These are phyloP conservation scores for Drosophila orena DNA, from an alignment of 1,140 invertebrate genomes.

Conservation along the genomic window DNA sequence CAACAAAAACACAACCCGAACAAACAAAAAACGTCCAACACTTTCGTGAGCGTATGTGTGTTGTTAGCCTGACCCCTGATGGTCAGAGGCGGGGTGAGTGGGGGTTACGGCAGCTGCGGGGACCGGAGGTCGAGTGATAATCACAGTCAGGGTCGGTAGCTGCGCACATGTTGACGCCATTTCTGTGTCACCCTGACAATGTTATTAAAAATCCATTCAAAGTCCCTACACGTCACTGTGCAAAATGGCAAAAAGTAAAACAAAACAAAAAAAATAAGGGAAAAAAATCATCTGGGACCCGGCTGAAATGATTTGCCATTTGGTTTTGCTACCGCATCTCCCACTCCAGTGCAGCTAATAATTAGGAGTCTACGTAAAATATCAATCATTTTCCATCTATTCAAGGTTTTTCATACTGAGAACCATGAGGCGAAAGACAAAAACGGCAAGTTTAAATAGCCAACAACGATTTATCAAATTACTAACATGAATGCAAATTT, in stretches of 20 bases:
- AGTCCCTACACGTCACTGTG: conserved; percentile 43
- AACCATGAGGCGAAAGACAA: not conserved
- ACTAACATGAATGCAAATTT: not conserved
- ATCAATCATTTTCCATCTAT: conserved; percentile 31
- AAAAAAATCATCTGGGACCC: not conserved
- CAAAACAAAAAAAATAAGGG: not conserved
- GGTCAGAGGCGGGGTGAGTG: not conserved
- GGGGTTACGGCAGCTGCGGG: not conserved
- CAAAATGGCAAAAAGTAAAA: not conserved
- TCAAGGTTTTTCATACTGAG: conserved; percentile 1
- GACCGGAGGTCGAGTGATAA: conserved; percentile 33
- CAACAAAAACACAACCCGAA: conserved; percentile 46
- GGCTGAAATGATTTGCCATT: conserved; percentile 34
- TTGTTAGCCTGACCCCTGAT: conserved; percentile 17
- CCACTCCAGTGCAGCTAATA: conserved; percentile 5
- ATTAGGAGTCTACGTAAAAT: conserved; percentile 19
- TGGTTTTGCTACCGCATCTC: not conserved
- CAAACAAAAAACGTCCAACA: conserved; percentile 77
- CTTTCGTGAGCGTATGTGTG: conserved; percentile 29
- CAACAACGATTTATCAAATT: not conserved
- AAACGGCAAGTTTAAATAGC: not conserved
- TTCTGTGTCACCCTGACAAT: conserved; percentile 68
- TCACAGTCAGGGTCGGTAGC: conserved; percentile 48
- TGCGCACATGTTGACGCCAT: conserved; percentile 71
- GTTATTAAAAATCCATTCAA: conserved; percentile 83